Conservation (phyloP, 2,113 vertebrate species). For the Myocastor coypus region DNA sequence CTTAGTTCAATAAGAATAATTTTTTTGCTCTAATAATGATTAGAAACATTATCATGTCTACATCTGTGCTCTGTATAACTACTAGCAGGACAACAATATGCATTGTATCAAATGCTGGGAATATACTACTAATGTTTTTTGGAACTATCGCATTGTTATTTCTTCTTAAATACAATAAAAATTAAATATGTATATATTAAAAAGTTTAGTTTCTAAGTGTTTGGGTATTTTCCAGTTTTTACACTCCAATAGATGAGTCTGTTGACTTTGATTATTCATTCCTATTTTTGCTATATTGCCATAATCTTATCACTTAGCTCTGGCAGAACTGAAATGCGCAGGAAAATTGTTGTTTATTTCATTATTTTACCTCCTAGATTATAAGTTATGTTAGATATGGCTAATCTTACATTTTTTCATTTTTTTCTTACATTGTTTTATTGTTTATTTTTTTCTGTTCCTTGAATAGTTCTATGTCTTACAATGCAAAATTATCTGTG, state of each 20-base stretch:
- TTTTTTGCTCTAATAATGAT: too few relatives aligned
- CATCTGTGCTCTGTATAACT: too few relatives aligned
- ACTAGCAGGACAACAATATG: too few relatives aligned
- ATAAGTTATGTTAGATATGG: neutral
- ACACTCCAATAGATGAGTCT: neutral
- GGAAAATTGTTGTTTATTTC: neutral
- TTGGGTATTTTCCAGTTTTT: neutral
- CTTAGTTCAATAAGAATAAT: too few relatives aligned
- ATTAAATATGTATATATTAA: neutral
- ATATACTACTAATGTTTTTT: too few relatives aligned
- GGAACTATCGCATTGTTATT: too few relatives aligned
- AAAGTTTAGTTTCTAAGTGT: neutral
- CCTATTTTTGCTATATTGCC: neutral
- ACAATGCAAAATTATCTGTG: neutral
- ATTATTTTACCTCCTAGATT: neutral
- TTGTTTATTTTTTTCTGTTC: conserved; percentile 18
- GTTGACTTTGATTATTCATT: neutral
- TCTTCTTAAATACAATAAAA: too few relatives aligned
- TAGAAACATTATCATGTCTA: too few relatives aligned
- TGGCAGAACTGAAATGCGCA: neutral
- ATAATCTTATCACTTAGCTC: neutral
- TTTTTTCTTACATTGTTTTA: too few relatives aligned
- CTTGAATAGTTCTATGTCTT: neutral
- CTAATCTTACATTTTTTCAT: neutral
- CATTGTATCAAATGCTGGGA: too few relatives aligned